Percentiles rank a stretch among this genome's conserved stretches.
Conservation (phyloP, 2,113 vertebrate genomes). For the Cyanocitta stelleri region DNA sequence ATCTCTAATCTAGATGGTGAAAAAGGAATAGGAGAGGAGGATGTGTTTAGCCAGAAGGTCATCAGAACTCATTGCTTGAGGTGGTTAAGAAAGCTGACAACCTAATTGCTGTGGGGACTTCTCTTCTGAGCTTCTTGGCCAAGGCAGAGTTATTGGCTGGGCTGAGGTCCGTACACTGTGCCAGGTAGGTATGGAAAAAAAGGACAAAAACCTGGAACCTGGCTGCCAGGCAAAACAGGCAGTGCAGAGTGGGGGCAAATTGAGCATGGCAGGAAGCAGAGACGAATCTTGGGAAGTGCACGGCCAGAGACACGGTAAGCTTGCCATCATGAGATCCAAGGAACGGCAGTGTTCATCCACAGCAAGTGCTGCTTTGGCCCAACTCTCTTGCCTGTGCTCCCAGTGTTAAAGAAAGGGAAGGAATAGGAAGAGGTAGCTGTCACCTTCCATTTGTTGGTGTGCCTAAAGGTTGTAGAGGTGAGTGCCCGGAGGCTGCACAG, state of each 20-base stretch:
- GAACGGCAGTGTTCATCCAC: neutral
- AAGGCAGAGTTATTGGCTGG: neutral
- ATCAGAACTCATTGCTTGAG: neutral
- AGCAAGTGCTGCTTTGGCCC: neutral
- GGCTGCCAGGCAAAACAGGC: neutral
- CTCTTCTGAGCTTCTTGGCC: neutral
- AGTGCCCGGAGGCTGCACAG: constrained; percentile 19
- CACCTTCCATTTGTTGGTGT: neutral
- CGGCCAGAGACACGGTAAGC: neutral
- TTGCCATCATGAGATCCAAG: neutral
- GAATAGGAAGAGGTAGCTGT: neutral
- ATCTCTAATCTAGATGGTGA: neutral
- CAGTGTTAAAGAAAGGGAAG: neutral
- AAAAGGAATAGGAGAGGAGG: neutral
- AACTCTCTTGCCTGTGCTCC: neutral
- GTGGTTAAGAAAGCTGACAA: neutral
- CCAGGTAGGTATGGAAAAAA: neutral
- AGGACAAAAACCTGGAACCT: neutral
- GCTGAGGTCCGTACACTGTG: neutral
- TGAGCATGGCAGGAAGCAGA: neutral
- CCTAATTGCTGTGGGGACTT: neutral
- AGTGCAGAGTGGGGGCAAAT: neutral
- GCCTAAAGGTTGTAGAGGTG: neutral
- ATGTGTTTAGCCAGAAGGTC: neutral
- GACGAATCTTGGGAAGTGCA: neutral